Conservation (phyloP, 2,888 invertebrate genomes). For the Leptinotarsa haldemani region DNA sequence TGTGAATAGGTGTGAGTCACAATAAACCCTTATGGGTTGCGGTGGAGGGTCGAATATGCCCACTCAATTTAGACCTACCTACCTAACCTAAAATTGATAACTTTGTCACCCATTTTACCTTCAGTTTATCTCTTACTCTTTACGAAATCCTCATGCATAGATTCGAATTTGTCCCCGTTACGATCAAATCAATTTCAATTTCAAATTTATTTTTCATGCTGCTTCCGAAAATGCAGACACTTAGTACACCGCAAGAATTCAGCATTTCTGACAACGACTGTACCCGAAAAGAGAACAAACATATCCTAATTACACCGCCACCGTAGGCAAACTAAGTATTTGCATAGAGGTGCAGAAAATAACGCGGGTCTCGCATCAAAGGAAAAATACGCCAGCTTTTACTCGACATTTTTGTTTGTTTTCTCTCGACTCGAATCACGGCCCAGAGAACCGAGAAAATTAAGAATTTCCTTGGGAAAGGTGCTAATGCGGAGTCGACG, state of each 20-base stretch:
- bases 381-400: constrained; percentile 26
- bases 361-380: constrained; percentile 18
- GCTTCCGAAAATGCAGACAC: background rate
- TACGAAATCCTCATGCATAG: too few species aligned
- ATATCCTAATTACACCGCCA: constrained; percentile 5
- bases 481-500: constrained; percentile 16
- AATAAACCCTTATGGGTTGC: too few species aligned
- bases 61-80: too few species aligned
- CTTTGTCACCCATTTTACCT: too few species aligned
- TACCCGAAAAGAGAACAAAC: constrained; percentile 12
- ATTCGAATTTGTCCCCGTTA: background rate
- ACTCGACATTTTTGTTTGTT: constrained; percentile 26
- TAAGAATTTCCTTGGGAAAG: constrained; percentile 21
- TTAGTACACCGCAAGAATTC: background rate
- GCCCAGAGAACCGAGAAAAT: constrained; percentile 20
- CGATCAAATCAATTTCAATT: background rate
- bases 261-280: background rate
- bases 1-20: too few species aligned
- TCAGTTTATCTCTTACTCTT: too few species aligned
- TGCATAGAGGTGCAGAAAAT: constrained; percentile 18
- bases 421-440: constrained; percentile 19
- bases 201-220: background rate
- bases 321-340: constrained; percentile 18
- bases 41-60: too few species aligned
- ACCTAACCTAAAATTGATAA: too few species aligned